Evolutionary conservation across 2,888 invertebrate genomes (phyloP).

Genomic region (Eurytoma californica): DNA sequence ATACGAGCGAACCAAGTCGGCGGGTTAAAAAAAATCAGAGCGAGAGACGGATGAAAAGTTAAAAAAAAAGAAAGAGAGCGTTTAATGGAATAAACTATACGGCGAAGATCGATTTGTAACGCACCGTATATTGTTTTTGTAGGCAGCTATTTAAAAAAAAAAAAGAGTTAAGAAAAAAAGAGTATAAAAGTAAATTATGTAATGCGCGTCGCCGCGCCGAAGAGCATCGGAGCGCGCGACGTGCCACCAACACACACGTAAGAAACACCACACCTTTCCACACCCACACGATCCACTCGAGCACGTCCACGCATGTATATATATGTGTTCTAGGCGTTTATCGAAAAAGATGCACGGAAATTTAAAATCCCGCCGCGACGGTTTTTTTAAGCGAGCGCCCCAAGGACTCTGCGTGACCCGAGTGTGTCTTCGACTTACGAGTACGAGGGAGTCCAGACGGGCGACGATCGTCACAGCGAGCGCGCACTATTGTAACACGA

Average conservation of each 20-base stretch:
- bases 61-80: conserved; percentile 16
- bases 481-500: too few species aligned
- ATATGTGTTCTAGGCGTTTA: conserved; percentile 47
- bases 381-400: too few species aligned
- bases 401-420: too few species aligned
- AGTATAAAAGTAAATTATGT: background rate
- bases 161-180: background rate
- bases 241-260: background rate
- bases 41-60: conserved; percentile 18
- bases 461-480: too few species aligned
- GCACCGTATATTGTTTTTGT: conserved; percentile 67
- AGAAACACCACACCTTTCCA: background rate
- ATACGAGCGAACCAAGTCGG: conserved; percentile 2
- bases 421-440: too few species aligned
- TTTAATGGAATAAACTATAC: background rate
- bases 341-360: background rate
- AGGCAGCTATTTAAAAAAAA: conserved; percentile 63
- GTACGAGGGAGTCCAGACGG: too few species aligned
- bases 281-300: background rate
- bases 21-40: background rate
- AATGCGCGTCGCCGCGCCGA: background rate
- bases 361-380: background rate
- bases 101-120: conserved; percentile 64
- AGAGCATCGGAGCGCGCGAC: background rate
- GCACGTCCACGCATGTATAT: conserved; percentile 58